phyloP scores from a whole-genome alignment of 1,140 invertebrate species.

The Drosophila baimaii region DNA sequence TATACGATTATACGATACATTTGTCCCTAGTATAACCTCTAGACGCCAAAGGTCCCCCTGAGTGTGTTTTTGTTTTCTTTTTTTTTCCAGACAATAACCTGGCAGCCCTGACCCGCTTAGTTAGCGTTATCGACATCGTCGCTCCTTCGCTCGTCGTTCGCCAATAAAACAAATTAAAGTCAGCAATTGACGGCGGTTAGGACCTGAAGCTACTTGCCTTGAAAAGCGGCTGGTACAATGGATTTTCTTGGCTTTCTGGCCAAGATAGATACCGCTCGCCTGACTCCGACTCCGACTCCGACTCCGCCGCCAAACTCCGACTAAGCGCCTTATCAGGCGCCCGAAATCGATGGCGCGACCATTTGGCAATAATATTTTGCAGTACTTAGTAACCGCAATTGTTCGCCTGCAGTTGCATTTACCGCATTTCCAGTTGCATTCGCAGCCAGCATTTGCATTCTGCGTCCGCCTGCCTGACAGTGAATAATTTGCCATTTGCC shows the following conservation, averaged over 20 bases:
- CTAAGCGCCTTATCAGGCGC: constrained; percentile 59
- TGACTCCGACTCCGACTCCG: constrained; percentile 28
- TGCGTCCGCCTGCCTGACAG: constrained; percentile 64
- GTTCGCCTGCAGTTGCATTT: constrained; percentile 35
- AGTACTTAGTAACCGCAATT: constrained; percentile 52
- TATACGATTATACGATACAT: neutral
- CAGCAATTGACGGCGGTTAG: constrained; percentile 78
- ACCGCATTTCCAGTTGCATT: constrained; percentile 42
- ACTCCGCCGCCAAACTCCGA: constrained; percentile 5
- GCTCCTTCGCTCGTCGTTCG: constrained; percentile 46
- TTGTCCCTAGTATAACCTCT: constrained; percentile 20
- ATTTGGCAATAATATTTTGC: constrained; percentile 79
- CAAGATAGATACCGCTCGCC: constrained; percentile 33
- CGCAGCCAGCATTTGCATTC: constrained; percentile 51
- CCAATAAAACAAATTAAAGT: constrained; percentile 82
- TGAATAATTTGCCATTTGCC: constrained; percentile 79
- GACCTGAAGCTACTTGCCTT: constrained; percentile 82
- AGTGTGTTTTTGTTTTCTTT: neutral
- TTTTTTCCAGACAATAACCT: constrained; percentile 43
- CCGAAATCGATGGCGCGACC: constrained; percentile 59
- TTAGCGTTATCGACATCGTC: constrained; percentile 72
- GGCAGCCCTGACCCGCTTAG: constrained; percentile 76
- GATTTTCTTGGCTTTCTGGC: constrained; percentile 6
- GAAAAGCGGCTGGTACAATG: constrained; percentile 53
- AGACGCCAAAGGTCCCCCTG: constrained; percentile 12